Base-by-base conservation (phyloP, 2,113 vertebrate genomes). In the Turnix velox region DNA sequence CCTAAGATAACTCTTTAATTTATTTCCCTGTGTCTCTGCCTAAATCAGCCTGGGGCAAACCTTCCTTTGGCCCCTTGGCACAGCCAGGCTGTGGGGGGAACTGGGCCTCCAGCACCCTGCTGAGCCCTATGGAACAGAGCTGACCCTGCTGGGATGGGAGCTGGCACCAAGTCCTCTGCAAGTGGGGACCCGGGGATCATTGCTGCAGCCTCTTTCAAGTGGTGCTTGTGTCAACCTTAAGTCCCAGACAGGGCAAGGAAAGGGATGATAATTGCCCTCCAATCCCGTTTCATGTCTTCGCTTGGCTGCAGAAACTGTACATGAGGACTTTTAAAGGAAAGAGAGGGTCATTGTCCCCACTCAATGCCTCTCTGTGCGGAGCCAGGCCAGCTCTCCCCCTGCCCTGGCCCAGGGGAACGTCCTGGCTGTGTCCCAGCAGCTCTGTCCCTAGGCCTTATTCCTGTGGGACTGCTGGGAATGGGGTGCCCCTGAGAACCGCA, bases 91-190 rank as follows among this genome's bases (percentile, higher is more conserved):
- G 18, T 14, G 40, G 46, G 19, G 20, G 6, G 31, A 31, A 18
- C 75, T 37, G 31, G 35, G 37, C 10, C 24, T 31, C 33, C 8
- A 3, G 10, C 52, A 33, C 33, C 11, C 61, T 18, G 14, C 54
- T 22, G 48, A 73, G 28, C 24, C 25, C 14, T 14, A 24, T 1
- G 0, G 8, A 19, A 18, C 0, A 72, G 52, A 68, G 43, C 54
- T 17, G 15, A 15, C 30, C 5, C 7, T 22, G 14, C 4, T 0
- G 2, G 33, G 9, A 63, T 17, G 1, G 4, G 59, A 35, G 55
- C 25, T 6, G 3, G 40, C 40, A 51, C 72, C 78, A 18, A 14
- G 25, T 39, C 20, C 19, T 16, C 0, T 0, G 6, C 33, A 40
- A 23, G 2, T n/a, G 30, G 28, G 23, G 35, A 46, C n/a, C n/a